Base-by-base conservation (phyloP, 2,113 vertebrate species). In the Miniopterus natalensis region DNA sequence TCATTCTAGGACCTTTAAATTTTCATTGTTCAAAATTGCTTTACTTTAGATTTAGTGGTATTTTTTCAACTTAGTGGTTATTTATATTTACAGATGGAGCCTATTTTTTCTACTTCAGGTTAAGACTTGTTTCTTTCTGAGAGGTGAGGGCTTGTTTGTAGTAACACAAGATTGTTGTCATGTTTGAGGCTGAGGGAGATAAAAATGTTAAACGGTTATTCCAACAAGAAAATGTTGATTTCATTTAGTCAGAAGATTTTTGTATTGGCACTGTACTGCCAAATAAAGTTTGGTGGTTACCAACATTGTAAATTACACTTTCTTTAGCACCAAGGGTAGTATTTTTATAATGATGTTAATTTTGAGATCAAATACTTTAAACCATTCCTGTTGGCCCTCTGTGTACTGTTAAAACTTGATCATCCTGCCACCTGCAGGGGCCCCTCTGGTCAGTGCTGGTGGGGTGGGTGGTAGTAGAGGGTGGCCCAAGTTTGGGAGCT, bases 351-450 rank as follows among this genome's bases (percentile, higher is more conserved):
- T 77, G 57, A 75, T 84, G 63, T 93, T 94, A 95, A 73, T 96
- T 96, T 96, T 84, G 97, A 94, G 61, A 95, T 88, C 31, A 87
- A 49, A 53, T 71, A 1, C 94, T 98, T 63, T 92, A 88, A 83
- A 75, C 51, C 91, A 51, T 90, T 96, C 61, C 85, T 42, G 4
- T 92, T 97, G 92, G 59, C 47, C 90, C 80, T 80, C 66, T 0
- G 0, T 73, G 36, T 90, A 21, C 94, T 96, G 36, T 83, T 95
- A 95, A 84, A 84, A 96, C 95, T 66, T 98, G 98, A 98, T 88
- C 27, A 83, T 53, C 95, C 80, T 97, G 83, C 95, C 97, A 97
- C 96, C 95, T 85, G 90, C 90, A 92, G 45, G 96, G 92, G 96
- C 94, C 94, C 96, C 96, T 95, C 95, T 95, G 73, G 86, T 94